Evolutionary conservation across 2,888 invertebrate species (phyloP).

Genomic region (Leptopilina drosophilae): DNA sequence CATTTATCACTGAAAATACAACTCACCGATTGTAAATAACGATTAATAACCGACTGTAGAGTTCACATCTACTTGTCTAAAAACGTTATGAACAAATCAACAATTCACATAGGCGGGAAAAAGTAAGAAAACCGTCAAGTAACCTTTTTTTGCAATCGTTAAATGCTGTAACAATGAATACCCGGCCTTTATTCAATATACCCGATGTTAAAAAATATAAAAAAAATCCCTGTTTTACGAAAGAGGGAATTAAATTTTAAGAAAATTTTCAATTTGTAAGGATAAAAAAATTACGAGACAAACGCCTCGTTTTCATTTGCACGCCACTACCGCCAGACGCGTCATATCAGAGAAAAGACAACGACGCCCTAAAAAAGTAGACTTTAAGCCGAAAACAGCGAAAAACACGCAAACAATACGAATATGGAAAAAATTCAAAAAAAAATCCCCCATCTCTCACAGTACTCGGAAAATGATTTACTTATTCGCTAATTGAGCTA

Average conservation of each 20-base stretch:
- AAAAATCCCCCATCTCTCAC: slow-evolving; percentile 57
- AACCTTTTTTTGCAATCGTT: slow-evolving; percentile 34
- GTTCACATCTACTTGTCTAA: neutral
- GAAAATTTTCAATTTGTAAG: neutral
- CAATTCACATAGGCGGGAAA: slow-evolving; percentile 51
- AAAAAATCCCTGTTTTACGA: neutral
- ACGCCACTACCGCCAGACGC: slow-evolving; percentile 50
- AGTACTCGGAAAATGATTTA: slow-evolving; percentile 33
- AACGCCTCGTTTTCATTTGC: slow-evolving; percentile 46
- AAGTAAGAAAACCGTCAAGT: slow-evolving; percentile 49
- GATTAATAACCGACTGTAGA: neutral
- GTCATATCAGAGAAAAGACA: slow-evolving; percentile 50
- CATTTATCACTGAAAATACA: slow-evolving; percentile 34
- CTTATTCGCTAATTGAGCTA: neutral
- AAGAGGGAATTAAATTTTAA: neutral
- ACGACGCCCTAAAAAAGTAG: slow-evolving; percentile 55
- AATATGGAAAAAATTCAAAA: slow-evolving; percentile 53
- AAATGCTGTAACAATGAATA: neutral
- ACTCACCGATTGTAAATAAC: neutral
- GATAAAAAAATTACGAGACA: slow-evolving; percentile 6
- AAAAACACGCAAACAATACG: slow-evolving; percentile 30
- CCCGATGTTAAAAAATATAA: neutral
- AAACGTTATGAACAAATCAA: neutral
- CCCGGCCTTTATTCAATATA: neutral
- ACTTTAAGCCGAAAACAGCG: slow-evolving; percentile 50